Conservation (phyloP, 2,797 vertebrate species). For the Remorina albescens region DNA sequence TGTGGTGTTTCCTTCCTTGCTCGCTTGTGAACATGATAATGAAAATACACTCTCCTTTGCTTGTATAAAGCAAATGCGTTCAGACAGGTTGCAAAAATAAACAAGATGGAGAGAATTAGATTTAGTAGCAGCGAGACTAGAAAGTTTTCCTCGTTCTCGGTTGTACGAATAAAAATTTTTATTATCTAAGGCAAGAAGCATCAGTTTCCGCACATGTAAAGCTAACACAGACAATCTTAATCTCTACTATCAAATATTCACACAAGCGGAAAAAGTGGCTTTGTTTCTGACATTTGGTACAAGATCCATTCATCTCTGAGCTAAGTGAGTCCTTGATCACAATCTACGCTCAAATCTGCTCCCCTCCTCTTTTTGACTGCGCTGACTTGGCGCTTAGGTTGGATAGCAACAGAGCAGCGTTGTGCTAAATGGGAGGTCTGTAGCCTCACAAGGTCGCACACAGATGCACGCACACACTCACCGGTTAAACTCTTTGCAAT, state of each 20-base stretch:
- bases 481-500: slow-evolving; percentile 29
- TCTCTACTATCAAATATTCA: not conserved
- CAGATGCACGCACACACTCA: not conserved
- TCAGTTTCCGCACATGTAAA: not conserved
- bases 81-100: not conserved
- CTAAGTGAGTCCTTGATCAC: slow-evolving; percentile 57
- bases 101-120: not conserved
- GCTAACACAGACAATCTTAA: not conserved
- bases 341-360: slow-evolving; percentile 23
- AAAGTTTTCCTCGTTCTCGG: not conserved
- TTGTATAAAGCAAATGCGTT: not conserved
- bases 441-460: slow-evolving; percentile 46
- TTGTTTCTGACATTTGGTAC: slow-evolving; percentile 36
- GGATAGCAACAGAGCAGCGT: slow-evolving; percentile 40
- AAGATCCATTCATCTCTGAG: slow-evolving; percentile 27
- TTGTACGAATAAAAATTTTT: not conserved
- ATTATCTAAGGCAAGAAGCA: not conserved
- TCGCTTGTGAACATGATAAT: not conserved
- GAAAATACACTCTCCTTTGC: not conserved
- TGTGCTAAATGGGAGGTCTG: slow-evolving; percentile 4
- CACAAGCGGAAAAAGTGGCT: not conserved
- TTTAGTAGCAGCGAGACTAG: not conserved
- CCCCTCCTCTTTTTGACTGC: slow-evolving; percentile 22
- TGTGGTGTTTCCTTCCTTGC: not conserved
- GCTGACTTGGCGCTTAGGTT: slow-evolving; percentile 35